phyloP scores from a whole-genome alignment of 2,888 invertebrate species.

The Platycnemis pennipes region DNA sequence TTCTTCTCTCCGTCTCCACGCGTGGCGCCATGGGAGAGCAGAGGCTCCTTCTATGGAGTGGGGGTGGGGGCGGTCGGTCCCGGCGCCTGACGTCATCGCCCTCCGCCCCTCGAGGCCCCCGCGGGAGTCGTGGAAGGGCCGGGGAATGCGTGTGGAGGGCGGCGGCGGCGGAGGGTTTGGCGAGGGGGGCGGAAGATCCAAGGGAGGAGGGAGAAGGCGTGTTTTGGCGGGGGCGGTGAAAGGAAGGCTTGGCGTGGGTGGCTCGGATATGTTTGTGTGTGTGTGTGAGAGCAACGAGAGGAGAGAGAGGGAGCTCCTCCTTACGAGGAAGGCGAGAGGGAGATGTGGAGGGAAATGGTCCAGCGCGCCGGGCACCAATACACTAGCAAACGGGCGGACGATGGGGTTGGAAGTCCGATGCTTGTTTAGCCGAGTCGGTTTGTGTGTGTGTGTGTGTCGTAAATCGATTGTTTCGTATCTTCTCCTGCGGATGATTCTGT shows the following conservation, averaged over 20 bases:
- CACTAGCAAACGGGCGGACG: background rate
- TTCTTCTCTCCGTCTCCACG: background rate
- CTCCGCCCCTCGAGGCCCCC: constrained; percentile 44
- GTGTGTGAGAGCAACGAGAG: background rate
- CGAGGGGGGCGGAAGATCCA: background rate
- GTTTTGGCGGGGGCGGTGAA: constrained; percentile 53
- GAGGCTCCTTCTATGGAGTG: constrained; percentile 56
- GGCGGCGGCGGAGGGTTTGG: no score
- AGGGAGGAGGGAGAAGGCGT: background rate
- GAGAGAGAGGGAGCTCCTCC: background rate
- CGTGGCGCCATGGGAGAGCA: constrained; percentile 36
- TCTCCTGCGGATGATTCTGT: background rate
- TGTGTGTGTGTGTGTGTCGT: background rate
- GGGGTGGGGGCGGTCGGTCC: background rate
- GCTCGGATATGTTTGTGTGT: background rate
- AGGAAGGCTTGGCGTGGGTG: constrained; percentile 59
- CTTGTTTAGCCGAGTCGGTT: background rate
- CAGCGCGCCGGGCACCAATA: background rate
- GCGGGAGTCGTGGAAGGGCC: constrained; percentile 28
- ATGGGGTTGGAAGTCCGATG: background rate
- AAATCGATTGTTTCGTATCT: constrained; percentile 50
- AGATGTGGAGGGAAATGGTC: constrained; percentile 28
- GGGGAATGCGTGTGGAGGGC: background rate
- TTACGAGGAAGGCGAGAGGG: background rate
- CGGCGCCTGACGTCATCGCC: constrained; percentile 62